phyloP scores from a whole-genome alignment of 2,113 vertebrate genomes.

The Limanda limanda region DNA sequence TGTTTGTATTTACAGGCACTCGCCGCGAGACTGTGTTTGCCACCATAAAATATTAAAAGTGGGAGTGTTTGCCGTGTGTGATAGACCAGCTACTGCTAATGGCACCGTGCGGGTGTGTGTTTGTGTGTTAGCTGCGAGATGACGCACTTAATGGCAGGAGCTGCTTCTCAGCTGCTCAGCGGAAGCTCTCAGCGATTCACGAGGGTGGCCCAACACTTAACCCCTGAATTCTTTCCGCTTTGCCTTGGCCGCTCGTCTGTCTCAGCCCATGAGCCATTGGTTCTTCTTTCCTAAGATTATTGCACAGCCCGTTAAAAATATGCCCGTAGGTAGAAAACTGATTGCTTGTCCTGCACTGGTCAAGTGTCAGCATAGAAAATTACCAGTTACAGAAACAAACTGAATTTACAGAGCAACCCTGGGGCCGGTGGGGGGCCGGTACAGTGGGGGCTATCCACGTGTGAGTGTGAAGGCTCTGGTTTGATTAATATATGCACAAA shows the following conservation, averaged over 20 bases:
- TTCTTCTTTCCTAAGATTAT: constrained; percentile 27
- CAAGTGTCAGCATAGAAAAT: neutral
- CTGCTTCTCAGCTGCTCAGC: constrained; percentile 15
- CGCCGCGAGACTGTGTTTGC: constrained; percentile 39
- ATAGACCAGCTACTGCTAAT: constrained; percentile 62
- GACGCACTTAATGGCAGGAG: constrained; percentile 24
- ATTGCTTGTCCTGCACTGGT: constrained; percentile 4
- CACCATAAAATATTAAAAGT: constrained; percentile 71
- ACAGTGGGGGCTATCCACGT: neutral
- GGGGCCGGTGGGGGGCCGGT: too few relatives aligned
- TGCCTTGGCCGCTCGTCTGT: neutral
- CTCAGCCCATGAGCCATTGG: constrained; percentile 25
- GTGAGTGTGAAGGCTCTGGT: neutral
- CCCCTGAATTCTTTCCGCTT: constrained; percentile 1
- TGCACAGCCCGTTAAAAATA: neutral
- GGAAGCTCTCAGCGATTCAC: constrained; percentile 18
- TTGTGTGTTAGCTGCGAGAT: constrained; percentile 10
- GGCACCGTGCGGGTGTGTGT: constrained; percentile 18
- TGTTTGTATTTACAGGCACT: constrained; percentile 48
- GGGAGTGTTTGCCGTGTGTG: constrained; percentile 63
- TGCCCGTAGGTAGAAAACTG: neutral
- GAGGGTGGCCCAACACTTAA: constrained; percentile 18
- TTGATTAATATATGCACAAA: neutral
- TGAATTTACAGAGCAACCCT: too few relatives aligned
- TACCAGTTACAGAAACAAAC: neutral